Evolutionary conservation across 53 echinoderm and acorn worm genomes (phyloP).

Genomic region (Echinarachnius parma): DNA sequence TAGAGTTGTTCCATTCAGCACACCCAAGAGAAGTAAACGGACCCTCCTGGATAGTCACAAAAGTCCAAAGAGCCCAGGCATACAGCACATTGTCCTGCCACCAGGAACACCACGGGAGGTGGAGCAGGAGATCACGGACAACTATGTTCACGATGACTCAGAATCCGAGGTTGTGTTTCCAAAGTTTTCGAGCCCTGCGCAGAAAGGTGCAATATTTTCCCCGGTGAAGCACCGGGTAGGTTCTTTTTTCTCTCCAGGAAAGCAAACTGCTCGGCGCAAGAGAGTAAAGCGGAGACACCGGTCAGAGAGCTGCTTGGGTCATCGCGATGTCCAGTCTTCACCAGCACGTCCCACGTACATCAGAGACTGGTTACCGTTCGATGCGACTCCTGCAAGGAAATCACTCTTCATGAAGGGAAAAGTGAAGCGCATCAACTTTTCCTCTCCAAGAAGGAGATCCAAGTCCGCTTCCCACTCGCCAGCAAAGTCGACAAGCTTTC

Average conservation of each 20-base stretch:
- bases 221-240: conserved; percentile 75
- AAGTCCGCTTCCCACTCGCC: conserved; percentile 29
- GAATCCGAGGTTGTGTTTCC: conserved; percentile 87
- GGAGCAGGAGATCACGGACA: conserved; percentile 60
- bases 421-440: conserved; percentile 37
- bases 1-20: conserved; percentile 38
- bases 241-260: conserved; percentile 56
- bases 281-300: neutral
- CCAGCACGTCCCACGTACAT: conserved; percentile 14
- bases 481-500: conserved; percentile 21
- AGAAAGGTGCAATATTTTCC: conserved; percentile 54
- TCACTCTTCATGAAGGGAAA: conserved; percentile 31
- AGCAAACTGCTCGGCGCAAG: conserved; percentile 40
- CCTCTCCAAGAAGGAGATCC: conserved; percentile 30
- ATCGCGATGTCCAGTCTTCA: conserved; percentile 41
- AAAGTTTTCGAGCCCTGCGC: conserved; percentile 82
- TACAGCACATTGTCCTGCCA: conserved; percentile 64
- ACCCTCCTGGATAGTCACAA: conserved; percentile 21
- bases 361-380: conserved; percentile 16
- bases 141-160: conserved; percentile 84
- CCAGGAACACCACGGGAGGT: conserved; percentile 76
- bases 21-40: conserved; percentile 47
- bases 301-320: conserved; percentile 13
- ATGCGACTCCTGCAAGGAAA: conserved; percentile 44
- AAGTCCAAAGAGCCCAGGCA: neutral